Conservation (phyloP, 1,140 invertebrate genomes). For the Dinoponera quadriceps region DNA sequence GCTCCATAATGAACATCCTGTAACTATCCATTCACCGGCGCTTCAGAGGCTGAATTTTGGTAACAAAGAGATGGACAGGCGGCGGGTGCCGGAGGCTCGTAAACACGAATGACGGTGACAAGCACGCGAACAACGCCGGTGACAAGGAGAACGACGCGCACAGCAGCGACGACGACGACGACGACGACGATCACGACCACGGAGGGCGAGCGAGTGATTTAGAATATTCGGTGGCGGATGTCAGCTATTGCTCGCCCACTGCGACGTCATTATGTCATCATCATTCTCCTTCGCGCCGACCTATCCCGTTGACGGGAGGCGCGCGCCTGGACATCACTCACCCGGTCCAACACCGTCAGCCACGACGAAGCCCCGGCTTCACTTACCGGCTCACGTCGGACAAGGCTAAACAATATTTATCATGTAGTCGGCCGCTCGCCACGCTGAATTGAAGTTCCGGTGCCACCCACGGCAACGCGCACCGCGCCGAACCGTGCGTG, state of each 20-base stretch:
- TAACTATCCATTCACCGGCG: slow-evolving; percentile 55
- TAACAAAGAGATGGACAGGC: slow-evolving; percentile 59
- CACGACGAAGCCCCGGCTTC: slow-evolving; percentile 73
- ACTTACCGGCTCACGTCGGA: slow-evolving; percentile 73
- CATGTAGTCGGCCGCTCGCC: slow-evolving; percentile 69
- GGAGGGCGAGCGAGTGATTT: slow-evolving; percentile 81
- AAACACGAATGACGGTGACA: slow-evolving; percentile 82
- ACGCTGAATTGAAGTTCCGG: slow-evolving; percentile 82
- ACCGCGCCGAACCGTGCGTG: slow-evolving; percentile 44
- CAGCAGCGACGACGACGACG: slow-evolving; percentile 45
- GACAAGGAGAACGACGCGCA: slow-evolving; percentile 66
- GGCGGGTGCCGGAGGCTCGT: slow-evolving; percentile 68
- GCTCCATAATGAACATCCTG: slow-evolving; percentile 55
- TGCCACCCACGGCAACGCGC: slow-evolving; percentile 74
- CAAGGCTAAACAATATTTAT: slow-evolving; percentile 83
- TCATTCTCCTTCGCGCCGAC: slow-evolving; percentile 83
- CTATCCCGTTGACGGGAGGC: slow-evolving; percentile 83
- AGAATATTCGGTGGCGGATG: slow-evolving; percentile 85
- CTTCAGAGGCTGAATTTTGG: slow-evolving; percentile 53
- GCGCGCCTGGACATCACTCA: slow-evolving; percentile 83
- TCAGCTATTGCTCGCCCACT: slow-evolving; percentile 85
- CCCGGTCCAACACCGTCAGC: slow-evolving; percentile 75
- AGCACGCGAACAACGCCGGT: slow-evolving; percentile 72
- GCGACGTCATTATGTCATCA: slow-evolving; percentile 86
- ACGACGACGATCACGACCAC: slow-evolving; percentile 62